Percentiles rank a stretch among this genome's conserved stretches.
Conservation (phyloP, 2,888 invertebrate species). For the Campoplex nolae region DNA sequence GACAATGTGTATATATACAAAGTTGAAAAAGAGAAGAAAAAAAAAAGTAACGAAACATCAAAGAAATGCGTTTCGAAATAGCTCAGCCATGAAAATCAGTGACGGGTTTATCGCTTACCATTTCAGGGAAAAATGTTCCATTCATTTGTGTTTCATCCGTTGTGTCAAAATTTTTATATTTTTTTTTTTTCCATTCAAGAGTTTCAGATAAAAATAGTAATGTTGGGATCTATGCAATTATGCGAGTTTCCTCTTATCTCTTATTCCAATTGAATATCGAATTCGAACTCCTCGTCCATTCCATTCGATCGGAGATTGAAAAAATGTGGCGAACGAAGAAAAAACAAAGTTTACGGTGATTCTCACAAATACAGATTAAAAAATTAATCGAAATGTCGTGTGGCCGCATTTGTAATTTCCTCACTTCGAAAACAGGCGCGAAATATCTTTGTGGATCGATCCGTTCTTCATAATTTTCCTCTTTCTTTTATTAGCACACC, state of each 20-base stretch:
- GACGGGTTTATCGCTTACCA: slow-evolving; percentile 15
- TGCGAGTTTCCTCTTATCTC: not conserved
- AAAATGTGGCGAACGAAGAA: not conserved
- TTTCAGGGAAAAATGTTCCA: slow-evolving; percentile 2
- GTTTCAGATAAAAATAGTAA: not conserved
- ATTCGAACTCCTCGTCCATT: not conserved
- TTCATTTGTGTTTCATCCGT: not conserved
- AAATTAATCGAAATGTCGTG: not conserved
- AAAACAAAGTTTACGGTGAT: not conserved
- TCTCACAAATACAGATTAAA: no score
- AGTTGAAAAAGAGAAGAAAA: slow-evolving; percentile 1
- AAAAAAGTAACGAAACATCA: slow-evolving; percentile 31
- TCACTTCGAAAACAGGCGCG: not conserved
- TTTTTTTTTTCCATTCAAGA: not conserved
- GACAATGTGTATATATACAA: slow-evolving; percentile 25
- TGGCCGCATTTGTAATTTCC: not conserved
- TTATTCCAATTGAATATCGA: no score
- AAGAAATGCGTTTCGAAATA: slow-evolving; percentile 23
- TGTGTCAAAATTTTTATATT: not conserved
- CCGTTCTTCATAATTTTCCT: not conserved
- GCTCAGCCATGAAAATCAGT: slow-evolving; percentile 19
- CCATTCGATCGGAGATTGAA: not conserved
- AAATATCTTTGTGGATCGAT: not conserved
- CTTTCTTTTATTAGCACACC: not conserved
- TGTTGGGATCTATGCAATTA: not conserved